phyloP scores from a whole-genome alignment of 23 tunicate genomes.

The Ascidia mentula region DNA sequence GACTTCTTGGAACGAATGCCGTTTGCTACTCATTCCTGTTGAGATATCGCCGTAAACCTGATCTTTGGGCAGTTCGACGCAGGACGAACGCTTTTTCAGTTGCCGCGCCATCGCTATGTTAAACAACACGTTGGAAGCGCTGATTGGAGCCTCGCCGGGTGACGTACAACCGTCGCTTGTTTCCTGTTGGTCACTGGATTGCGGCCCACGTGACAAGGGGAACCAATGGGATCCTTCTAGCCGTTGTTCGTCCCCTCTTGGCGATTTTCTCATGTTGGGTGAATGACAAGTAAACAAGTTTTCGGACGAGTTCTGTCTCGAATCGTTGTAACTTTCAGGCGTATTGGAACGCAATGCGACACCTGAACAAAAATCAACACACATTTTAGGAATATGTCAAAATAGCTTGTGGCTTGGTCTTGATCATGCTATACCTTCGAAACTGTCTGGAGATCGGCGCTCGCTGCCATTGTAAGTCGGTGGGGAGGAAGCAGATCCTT shows the following conservation, averaged over 20 bases:
- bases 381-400: not conserved
- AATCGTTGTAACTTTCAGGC: not conserved
- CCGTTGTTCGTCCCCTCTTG: not conserved
- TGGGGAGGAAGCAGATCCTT: not conserved
- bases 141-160: not conserved
- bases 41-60: not conserved
- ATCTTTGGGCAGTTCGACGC: constrained; percentile 1
- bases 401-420: not conserved
- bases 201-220: not conserved
- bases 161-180: not conserved
- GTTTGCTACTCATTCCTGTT: not conserved
- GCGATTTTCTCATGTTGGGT: not conserved
- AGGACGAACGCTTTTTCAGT: not conserved
- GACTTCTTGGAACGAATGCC: not conserved
- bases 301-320: not conserved
- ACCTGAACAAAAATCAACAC: not conserved
- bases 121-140: constrained; percentile 12
- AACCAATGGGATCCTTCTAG: not conserved
- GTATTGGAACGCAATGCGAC: not conserved
- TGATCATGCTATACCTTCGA: not conserved
- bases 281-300: not conserved
- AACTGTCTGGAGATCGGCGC: not conserved
- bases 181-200: not conserved
- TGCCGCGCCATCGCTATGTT: constrained; percentile 17
- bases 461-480: not conserved